These are phyloP conservation scores for Percopsis omiscomaycus DNA, from an alignment of 2,797 vertebrate species.

Conservation along the genomic window DNA sequence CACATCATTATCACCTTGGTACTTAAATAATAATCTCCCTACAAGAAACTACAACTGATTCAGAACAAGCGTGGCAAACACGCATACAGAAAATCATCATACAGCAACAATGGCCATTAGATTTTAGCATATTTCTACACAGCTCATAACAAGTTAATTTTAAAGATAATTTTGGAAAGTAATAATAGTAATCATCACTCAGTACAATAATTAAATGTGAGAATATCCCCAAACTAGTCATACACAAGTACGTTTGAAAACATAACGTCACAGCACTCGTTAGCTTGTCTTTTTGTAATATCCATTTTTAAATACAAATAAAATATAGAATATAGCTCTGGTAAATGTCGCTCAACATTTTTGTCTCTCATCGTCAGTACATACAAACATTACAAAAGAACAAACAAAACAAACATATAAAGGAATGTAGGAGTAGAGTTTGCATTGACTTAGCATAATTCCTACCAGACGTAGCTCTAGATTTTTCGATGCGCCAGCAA, in stretches of 20 bases:
- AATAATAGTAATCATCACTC: conserved; percentile 69
- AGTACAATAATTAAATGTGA: conserved; percentile 77
- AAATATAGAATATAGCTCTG: conserved; percentile 82
- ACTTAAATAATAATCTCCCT: conserved; percentile 73
- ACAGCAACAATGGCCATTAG: conserved; percentile 74
- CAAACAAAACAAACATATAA: conserved; percentile 51
- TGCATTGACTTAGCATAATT: conserved; percentile 58
- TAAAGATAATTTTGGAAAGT: conserved; percentile 25
- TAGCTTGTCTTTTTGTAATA: conserved; percentile 80
- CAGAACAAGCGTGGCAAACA: conserved; percentile 71
- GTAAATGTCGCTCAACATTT: conserved; percentile 79
- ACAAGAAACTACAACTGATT: conserved; percentile 72
- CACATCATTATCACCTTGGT: conserved; percentile 53
- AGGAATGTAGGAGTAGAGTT: conserved; percentile 73
- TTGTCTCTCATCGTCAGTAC: conserved; percentile 71
- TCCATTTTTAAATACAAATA: conserved; percentile 84
- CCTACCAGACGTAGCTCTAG: conserved; percentile 53
- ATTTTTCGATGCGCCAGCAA: conserved; percentile 57
- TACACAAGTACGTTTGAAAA: conserved; percentile 76
- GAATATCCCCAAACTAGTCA: conserved; percentile 75
- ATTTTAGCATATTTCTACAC: conserved; percentile 75
- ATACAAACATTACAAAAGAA: conserved; percentile 69
- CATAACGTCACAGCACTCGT: conserved; percentile 80
- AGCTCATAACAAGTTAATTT: conserved; percentile 74
- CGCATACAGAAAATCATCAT: conserved; percentile 66